Base-by-base conservation (phyloP, 2,888 invertebrate species). In the Onchidella celtica region DNA sequence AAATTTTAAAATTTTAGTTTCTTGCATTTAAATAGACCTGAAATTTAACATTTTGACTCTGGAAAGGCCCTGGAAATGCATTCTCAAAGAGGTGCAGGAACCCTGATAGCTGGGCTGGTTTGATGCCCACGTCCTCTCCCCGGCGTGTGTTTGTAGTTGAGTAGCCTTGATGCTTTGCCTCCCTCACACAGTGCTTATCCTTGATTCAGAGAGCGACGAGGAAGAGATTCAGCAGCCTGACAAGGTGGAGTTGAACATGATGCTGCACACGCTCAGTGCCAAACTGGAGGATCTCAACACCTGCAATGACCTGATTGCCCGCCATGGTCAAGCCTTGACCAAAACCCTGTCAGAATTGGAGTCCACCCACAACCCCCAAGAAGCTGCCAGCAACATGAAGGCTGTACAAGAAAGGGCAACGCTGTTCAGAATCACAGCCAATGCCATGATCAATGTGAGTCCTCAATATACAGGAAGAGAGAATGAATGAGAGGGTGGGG, bases 361-460 rank as follows among this genome's bases (percentile, higher is more conserved):
- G 85, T 91, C 91, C 83, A 86, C 93, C 34, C 92, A 93, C 40
- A 86, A 87, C 55, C 82, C 88, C 9, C 82, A 87, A 0, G 92
- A 92, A 36, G 85, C 90, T 2, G 87, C 91, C 2, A 86, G 90
- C 63, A 91, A 91, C 81, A 86, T 97, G 78, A 98, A 98, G 94
- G 96, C 97, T 88, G 96, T 98, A 81, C 97, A 97, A 83, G 99
- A 99, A 93, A 95, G 98, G 84, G 98, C 98, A 3, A 97, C 98
- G 21, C 95, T 98, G 80, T 98, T 99, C 94, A 95, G 98, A 89
- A 97, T 98, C 93, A 97, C 98, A 29, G 97, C 98, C 85, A 98
- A 96, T 94, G 97, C 98, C 77, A 98, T 99, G 98, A 97, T 99
- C 91, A 98, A 97, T 94, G 98, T 97, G 94, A 95, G 95, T 94